Percentiles rank a stretch among this genome's conserved stretches.
phyloP scores from a whole-genome alignment of 2,113 vertebrate species.

The Bombycilla garrulus region DNA sequence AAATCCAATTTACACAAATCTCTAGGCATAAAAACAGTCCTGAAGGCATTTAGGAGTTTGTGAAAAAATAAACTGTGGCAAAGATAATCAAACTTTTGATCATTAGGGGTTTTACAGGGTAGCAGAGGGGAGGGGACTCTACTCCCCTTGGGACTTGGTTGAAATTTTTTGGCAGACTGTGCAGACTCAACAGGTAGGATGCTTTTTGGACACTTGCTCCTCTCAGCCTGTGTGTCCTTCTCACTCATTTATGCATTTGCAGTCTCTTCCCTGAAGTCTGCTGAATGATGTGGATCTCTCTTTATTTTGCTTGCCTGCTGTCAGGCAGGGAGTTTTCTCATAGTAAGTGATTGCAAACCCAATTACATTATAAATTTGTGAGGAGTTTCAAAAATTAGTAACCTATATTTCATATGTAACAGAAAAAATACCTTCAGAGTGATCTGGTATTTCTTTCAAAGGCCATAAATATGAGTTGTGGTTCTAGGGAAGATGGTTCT shows the following conservation, averaged over 20 bases:
- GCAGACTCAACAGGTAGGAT: neutral
- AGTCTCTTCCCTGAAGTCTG: neutral
- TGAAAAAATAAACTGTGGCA: neutral
- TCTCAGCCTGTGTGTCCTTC: neutral
- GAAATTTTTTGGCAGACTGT: neutral
- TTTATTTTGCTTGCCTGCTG: neutral
- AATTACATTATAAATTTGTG: neutral
- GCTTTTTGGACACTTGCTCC: neutral
- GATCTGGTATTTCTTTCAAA: neutral
- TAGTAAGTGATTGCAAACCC: neutral
- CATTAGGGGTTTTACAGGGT: neutral
- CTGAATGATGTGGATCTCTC: neutral
- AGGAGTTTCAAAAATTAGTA: neutral
- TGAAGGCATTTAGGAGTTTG: neutral
- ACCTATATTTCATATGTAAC: neutral
- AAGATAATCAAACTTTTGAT: neutral
- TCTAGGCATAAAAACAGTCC: neutral
- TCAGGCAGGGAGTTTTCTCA: neutral
- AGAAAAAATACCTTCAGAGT: neutral
- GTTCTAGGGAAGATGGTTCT: neutral
- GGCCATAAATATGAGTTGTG: neutral
- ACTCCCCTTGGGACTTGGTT: neutral
- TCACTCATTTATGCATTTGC: neutral
- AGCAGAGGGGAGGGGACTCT: neutral
- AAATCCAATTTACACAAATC: neutral